A percentile compares a stretch with the other conserved stretches of the same genome.
phyloP scores from a whole-genome alignment of 2,888 invertebrate species.

The Tridacna crocea region DNA sequence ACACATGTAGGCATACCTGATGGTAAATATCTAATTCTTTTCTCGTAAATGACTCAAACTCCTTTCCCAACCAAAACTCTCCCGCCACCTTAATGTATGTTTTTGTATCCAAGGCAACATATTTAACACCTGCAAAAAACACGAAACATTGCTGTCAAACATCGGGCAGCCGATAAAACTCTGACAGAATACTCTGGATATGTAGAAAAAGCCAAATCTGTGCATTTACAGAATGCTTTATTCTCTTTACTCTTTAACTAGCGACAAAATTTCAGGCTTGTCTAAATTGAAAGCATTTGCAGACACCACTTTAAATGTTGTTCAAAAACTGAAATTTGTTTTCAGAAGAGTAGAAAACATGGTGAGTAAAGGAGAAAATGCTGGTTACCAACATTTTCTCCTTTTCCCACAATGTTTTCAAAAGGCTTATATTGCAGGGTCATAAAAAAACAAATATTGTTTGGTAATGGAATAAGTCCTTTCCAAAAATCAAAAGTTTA shows the following conservation, averaged over 20 bases:
- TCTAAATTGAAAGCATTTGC: not conserved
- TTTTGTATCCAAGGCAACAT: slow-evolving; percentile 64
- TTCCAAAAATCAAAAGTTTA: too few relatives aligned
- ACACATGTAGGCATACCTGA: slow-evolving; percentile 28
- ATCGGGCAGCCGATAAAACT: not conserved
- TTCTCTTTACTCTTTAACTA: not conserved
- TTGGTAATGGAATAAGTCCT: too few relatives aligned
- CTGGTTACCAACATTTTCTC: too few relatives aligned
- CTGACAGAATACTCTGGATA: not conserved
- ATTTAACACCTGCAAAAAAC: slow-evolving; percentile 58
- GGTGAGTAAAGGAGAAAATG: too few relatives aligned
- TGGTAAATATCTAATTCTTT: slow-evolving; percentile 55
- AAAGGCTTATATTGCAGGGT: too few relatives aligned
- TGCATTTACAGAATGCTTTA: not conserved
- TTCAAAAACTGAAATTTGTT: too few relatives aligned
- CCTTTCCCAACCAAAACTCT: slow-evolving; percentile 64
- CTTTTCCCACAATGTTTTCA: too few relatives aligned
- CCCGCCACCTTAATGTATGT: slow-evolving; percentile 61
- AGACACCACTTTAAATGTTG: not conserved
- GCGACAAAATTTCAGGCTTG: not conserved
- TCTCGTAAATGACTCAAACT: slow-evolving; percentile 53
- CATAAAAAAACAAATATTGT: too few relatives aligned
- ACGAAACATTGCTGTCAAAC: not conserved
- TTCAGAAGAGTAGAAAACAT: too few relatives aligned
- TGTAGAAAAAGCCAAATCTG: not conserved